Base-by-base conservation (phyloP, 2,797 vertebrate genomes). In the Synaphobranchus kaupii region DNA sequence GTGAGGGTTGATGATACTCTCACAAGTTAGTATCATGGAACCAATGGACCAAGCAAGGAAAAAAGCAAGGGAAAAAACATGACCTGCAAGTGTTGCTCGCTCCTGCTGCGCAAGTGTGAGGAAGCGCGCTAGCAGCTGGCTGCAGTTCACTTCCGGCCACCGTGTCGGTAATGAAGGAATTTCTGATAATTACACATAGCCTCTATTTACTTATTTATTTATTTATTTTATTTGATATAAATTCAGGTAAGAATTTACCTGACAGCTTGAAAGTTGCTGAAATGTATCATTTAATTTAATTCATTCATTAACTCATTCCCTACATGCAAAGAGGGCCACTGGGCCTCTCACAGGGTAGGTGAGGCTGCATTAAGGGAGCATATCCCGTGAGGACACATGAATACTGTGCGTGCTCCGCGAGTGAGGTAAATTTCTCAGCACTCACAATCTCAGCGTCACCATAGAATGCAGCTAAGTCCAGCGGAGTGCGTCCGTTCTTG, bases 391-490 rank as follows among this genome's bases (percentile, higher is more conserved):
- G 13, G 1, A 31, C n/a, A 68, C 25, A 68, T 25, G 63, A 28
- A 68, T 10, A n/a, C 63, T 68, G 58, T 47, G 34, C 84, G 22
- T 54, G 68, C 9, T 81, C 66, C 20, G 17, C 39, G 15, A 25
- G 50, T 88, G 58, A 66, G 4, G 56, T 7, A 52, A 58, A 71
- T 34, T 80, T 83, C 7, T 17, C 58, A 73, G 39, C 39, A 22
- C 98, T 96, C 92, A 99, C 99, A 28, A 98, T 99, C 86, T 99
- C 98, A 0, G 98, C 97, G 3, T 99, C 99, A 6, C 99, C 99
- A 0, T 98, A 99, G 92, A 99, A 99, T 47, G 99, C 99, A 0
- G 98, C 98, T 87, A 99, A 95, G 93, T 99, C 99, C 89, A 99
- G 92, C 5, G 99, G 98, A 0, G 98, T 99, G 7, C 99, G 97